Base-by-base conservation (phyloP, 2,797 vertebrate genomes). In the Coreius guichenoti region DNA sequence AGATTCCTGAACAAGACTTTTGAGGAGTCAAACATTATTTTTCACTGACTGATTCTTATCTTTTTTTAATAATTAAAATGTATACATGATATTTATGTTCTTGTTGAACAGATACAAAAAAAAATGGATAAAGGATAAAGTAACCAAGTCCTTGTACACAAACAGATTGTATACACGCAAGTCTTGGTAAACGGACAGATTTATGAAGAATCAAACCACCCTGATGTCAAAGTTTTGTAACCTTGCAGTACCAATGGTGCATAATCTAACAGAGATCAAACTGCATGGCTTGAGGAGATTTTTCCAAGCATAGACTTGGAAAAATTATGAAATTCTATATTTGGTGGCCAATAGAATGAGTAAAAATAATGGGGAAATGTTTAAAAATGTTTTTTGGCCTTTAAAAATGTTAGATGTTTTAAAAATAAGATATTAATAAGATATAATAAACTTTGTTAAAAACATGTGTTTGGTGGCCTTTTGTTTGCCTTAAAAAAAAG, bases 1-100 rank as follows among this genome's bases (percentile, higher is more conserved):
- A 92, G 91, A 94, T 89, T 72, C 33, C 33, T 26, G 19, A 5
- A 19, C 77, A 90, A 88, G 87, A 89, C 33, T 33, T 21, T 36
- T 36, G 26, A 33, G 45, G 23, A 87, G 58, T 45, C 47, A 88
- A 11, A 45, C 33, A 26, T 19, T 45, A 17, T 45, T 26, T 45
- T 63, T 78, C 51, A 79, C 5, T 43, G 7, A 26, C 36, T 78
- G 23, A n/a, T 72, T 72, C 13, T 70, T 23, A 21, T 19, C 67
- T 21, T 8, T 54, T 54, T 54, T 43, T 43, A 9, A 54, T 54
- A 3, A 65, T 65, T 31, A 8, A 65, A 63, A 31, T 31, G 14
- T 31, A 1, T 29, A 1, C 2, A 16, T 29, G 26, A 26, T 29
- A 63, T 63, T 29, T 16, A 47, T 2, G 7, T 4, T 69, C 11